Base-by-base conservation (phyloP, 2,797 vertebrate species). In the Staurois parvus region DNA sequence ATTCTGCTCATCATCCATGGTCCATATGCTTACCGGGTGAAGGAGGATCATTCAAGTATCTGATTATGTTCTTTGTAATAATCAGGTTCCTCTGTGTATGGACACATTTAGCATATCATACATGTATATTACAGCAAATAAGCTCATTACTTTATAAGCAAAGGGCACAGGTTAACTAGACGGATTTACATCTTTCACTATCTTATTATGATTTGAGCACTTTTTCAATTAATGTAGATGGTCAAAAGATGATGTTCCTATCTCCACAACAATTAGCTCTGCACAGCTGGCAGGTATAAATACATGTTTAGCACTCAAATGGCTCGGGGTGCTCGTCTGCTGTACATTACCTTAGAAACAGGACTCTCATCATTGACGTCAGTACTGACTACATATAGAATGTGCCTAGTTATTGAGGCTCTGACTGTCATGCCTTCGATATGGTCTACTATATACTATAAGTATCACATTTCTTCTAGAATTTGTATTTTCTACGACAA, bases 311-410 rank as follows among this genome's bases (percentile, higher is more conserved):
- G 73, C 45, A 69, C 42, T 76, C 15, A 76, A 26, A 29, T 76
- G 64, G 77, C n/a, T 74, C 79, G 64, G 70, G 40, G 70, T 42
- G 72, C 70, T 72, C 48, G 68, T 83, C 72, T 67, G 19, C 64
- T 76, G 73, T 64, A 68, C 66, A 84, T 77, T 84, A 76, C 82
- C 82, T 84, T 84, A 84, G 82, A 62, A 84, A 84, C 72, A 74
- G 80, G 70, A 62, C 79, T 34, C 48, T 59, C 34, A 67, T 45
- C 21, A 81, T 81, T 81, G 69, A 82, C 72, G 81, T 83, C 59
- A 76, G n/a, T 66, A 37, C 29, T 52, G 59, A 37, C 72, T 64
- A n/a, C n/a, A n/a, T n/a, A 66, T 74, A 34, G 42, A 76, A 21
- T 6, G 17, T 45, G 52, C 45, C 59, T 72, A 66, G 30, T 15